Percentiles rank a stretch among this genome's conserved stretches.
Conservation (phyloP, 1,140 invertebrate species). For the Amphibalanus amphitrite region DNA sequence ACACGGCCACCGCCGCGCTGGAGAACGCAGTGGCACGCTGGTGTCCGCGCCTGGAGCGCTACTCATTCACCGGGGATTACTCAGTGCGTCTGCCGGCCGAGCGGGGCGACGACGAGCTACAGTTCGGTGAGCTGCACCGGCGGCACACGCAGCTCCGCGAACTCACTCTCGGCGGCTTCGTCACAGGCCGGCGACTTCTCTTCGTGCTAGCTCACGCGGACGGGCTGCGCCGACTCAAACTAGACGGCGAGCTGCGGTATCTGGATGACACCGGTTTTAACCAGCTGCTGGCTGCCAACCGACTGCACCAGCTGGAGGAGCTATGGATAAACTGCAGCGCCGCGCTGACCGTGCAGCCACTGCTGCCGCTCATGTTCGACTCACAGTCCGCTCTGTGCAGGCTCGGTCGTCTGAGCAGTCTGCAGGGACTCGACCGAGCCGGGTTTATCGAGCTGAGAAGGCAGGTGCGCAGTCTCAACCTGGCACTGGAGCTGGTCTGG, state of each 20-base stretch:
- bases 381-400: too few relatives aligned
- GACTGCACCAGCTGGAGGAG: slow-evolving; percentile 12
- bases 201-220: slow-evolving; percentile 12
- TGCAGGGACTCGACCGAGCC: too few relatives aligned
- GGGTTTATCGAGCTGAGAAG: too few relatives aligned
- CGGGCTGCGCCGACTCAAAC: slow-evolving; percentile 8
- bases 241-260: slow-evolving; percentile 16
- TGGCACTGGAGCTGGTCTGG: too few relatives aligned
- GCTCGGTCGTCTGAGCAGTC: too few relatives aligned
- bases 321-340: neutral
- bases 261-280: slow-evolving; percentile 14
- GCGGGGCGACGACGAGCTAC: slow-evolving; percentile 13
- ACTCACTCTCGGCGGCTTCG: slow-evolving; percentile 11
- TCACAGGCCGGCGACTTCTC: slow-evolving; percentile 11
- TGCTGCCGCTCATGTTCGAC: too few relatives aligned
- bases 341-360: slow-evolving; percentile 1
- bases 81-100: slow-evolving; percentile 4
- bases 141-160: slow-evolving; percentile 12
- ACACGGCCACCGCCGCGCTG: neutral
- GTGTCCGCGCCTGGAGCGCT: neutral
- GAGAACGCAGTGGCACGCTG: neutral
- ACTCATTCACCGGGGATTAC: neutral
- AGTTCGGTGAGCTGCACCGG: slow-evolving; percentile 12
- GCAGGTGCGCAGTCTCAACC: too few relatives aligned
- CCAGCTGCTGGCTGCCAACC: slow-evolving; percentile 9